Evolutionary conservation across 2,888 invertebrate species (phyloP).

Genomic region (Theodoxus fluviatilis): DNA sequence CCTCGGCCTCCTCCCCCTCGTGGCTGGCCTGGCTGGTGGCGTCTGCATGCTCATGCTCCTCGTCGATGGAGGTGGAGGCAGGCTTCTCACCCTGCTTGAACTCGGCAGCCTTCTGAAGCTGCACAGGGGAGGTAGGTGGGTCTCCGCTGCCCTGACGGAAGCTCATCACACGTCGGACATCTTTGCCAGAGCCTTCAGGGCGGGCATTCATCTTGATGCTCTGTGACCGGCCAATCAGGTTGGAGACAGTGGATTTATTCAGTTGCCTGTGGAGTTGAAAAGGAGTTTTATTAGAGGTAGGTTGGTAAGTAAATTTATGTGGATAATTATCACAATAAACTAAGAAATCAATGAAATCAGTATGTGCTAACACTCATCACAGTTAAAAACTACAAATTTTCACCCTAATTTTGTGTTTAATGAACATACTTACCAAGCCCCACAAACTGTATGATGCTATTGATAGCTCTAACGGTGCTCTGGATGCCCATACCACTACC

Average conservation of each 20-base stretch:
- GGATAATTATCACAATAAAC: neutral
- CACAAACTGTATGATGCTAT: no score
- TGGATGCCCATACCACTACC: no score
- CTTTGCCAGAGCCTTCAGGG: conserved; percentile 37
- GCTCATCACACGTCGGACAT: conserved; percentile 50
- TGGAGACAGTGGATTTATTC: conserved; percentile 49
- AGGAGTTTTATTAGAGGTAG: no score
- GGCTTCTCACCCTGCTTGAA: conserved; percentile 47
- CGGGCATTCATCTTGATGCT: conserved; percentile 48
- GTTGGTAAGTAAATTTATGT: no score
- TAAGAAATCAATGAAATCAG: neutral
- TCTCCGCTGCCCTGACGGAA: conserved; percentile 42
- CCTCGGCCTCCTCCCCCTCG: conserved; percentile 35
- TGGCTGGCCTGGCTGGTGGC: conserved; percentile 1
- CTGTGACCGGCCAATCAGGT: conserved; percentile 51
- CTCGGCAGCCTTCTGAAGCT: conserved; percentile 51
- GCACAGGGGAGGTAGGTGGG: conserved; percentile 37
- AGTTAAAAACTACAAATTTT: no score
- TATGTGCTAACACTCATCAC: neutral
- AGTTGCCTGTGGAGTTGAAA: conserved; percentile 34
- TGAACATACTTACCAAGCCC: no score
- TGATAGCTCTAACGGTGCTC: no score
- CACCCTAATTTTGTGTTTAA: no score
- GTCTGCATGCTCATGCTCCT: conserved; percentile 11
- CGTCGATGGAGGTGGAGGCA: conserved; percentile 27